Conservation (phyloP, 2,797 vertebrate species). For the Tiaroga cobitis region DNA sequence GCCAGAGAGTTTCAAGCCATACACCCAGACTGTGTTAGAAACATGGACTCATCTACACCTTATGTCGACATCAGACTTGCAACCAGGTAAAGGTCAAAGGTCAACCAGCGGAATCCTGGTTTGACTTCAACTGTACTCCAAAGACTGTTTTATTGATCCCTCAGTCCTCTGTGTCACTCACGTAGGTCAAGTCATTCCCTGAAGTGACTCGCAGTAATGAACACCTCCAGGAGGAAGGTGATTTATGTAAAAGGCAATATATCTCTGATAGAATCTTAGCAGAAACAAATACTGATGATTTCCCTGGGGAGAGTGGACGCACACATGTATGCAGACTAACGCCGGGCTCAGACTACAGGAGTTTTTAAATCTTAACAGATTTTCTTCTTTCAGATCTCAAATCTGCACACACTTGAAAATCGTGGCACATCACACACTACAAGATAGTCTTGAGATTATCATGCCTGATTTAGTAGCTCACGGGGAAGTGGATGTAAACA, state of each 20-base stretch:
- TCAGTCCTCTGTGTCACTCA: neutral
- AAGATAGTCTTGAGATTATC: too few species aligned
- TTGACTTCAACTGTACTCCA: neutral
- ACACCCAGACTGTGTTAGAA: conserved; percentile 83
- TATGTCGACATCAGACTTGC: conserved; percentile 87
- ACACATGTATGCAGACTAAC: neutral
- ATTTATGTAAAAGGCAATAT: neutral
- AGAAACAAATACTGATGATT: neutral
- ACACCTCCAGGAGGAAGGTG: neutral
- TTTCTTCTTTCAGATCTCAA: too few species aligned
- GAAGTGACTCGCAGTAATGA: conserved; percentile 7
- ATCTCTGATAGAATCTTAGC: neutral
- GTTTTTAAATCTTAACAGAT: too few species aligned
- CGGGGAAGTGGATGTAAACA: too few species aligned
- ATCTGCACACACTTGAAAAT: too few species aligned
- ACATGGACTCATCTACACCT: conserved; percentile 73
- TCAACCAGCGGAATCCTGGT: neutral
- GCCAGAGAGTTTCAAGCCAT: conserved; percentile 81
- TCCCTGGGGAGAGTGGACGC: neutral
- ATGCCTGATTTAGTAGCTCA: too few species aligned
- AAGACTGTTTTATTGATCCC: conserved; percentile 23
- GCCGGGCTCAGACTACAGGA: too few species aligned
- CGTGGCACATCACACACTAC: too few species aligned
- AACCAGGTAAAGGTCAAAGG: conserved; percentile 80
- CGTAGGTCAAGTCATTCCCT: neutral